Percentiles rank a stretch among this genome's conserved stretches.
phyloP scores from a whole-genome alignment of 2,797 vertebrate species.

The Melanotaenia pygmaea region DNA sequence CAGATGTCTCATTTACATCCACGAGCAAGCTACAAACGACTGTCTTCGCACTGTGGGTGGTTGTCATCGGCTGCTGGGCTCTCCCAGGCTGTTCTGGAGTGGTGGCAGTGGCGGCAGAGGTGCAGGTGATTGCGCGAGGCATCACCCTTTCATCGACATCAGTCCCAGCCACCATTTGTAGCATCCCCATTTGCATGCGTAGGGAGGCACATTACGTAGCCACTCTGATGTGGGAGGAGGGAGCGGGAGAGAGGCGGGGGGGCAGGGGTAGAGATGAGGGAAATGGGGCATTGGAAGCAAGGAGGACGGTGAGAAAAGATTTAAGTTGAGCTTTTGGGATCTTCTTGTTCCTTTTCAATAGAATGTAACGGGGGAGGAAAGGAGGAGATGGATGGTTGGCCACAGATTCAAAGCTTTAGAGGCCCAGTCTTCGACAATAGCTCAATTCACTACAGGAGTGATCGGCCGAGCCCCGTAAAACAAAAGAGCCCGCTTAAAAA shows the following conservation, averaged over 20 bases:
- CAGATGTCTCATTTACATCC: conserved; percentile 79
- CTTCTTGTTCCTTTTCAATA: conserved; percentile 58
- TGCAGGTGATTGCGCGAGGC: conserved; percentile 90
- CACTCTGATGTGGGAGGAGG: conserved; percentile 82
- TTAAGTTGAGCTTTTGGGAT: conserved; percentile 62
- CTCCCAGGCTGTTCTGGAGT: conserved; percentile 80
- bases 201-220: conserved; percentile 89
- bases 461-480: conserved; percentile 85
- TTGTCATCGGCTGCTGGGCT: conserved; percentile 75
- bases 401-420: conserved; percentile 85
- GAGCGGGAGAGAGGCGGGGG: conserved; percentile 76
- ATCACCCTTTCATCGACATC: conserved; percentile 96
- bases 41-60: conserved; percentile 61
- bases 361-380: conserved; percentile 62
- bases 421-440: conserved; percentile 90
- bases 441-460: conserved; percentile 89
- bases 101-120: conserved; percentile 60
- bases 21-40: conserved; percentile 67
- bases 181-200: conserved; percentile 93
- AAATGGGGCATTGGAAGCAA: conserved; percentile 80
- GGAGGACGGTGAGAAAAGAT: conserved; percentile 70
- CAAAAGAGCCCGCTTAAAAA: conserved; percentile 76
- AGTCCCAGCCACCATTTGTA: conserved; percentile 87
- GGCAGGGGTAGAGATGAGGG: conserved; percentile 79
- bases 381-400: conserved; percentile 62